phyloP scores from a whole-genome alignment of 1,140 invertebrate genomes.

The Cotesia vestalis region DNA sequence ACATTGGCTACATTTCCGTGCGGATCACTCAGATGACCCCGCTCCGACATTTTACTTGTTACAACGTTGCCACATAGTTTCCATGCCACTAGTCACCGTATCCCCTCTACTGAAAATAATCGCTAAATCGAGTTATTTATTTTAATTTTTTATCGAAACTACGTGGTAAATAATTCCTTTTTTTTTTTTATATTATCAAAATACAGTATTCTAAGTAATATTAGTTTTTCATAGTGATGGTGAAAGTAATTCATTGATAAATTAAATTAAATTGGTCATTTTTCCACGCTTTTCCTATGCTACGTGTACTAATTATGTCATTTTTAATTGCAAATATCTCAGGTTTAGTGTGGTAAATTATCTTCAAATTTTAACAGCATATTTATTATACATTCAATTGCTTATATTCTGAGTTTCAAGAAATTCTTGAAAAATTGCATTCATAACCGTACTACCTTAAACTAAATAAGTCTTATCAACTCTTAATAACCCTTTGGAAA shows the following conservation, averaged over 20 bases:
- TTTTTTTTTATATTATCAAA: constrained; percentile 5
- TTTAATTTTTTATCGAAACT: constrained; percentile 14
- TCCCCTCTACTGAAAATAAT: constrained; percentile 13
- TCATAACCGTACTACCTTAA: constrained; percentile 16
- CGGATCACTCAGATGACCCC: too few relatives aligned
- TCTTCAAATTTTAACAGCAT: constrained; percentile 8
- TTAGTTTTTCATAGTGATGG: constrained; percentile 9
- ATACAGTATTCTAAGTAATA: constrained; percentile 12
- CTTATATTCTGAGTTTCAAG: constrained; percentile 11
- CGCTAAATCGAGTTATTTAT: constrained; percentile 6
- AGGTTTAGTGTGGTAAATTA: not conserved
- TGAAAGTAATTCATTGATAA: constrained; percentile 13
- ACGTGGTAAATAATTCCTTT: not conserved
- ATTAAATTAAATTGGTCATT: constrained; percentile 17
- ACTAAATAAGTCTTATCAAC: too few relatives aligned
- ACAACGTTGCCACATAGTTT: constrained; percentile 21
- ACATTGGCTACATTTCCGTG: too few relatives aligned
- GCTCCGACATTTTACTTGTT: not conserved
- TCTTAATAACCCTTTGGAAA: too few relatives aligned
- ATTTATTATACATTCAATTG: not conserved
- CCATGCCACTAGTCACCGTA: constrained; percentile 5
- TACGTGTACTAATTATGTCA: constrained; percentile 9
- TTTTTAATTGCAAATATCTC: constrained; percentile 22
- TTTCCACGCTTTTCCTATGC: constrained; percentile 5
- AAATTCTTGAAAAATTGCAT: constrained; percentile 4